Evolutionary conservation across 1,140 invertebrate species (phyloP), one percentile per base, ranked within the genome.

Genomic region (Pararge aegeria): DNA sequence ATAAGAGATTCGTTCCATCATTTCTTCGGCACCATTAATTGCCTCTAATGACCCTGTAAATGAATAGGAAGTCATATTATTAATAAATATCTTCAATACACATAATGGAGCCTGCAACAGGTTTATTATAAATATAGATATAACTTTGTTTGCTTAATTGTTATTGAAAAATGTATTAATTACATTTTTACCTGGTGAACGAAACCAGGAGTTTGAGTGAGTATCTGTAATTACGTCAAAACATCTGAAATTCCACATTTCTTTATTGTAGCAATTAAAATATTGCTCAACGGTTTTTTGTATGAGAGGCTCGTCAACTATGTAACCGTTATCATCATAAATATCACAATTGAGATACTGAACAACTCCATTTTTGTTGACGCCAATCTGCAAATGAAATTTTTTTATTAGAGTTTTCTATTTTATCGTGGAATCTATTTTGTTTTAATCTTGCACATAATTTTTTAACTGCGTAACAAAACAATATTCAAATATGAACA

Each of bases 1-100:
- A 53, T 91, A 92, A 0, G 95, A 93, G 58, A 97, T 94, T 74
- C 96, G 94, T 68, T 98, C 96, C 91, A 98, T 95, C 6, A 97
- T 93, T 40, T 90, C 92, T 83, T 97, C 97, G 16, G 94, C 93
- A 71, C 94, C 89, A 7, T 91, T 92, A n/a, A 94, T 80, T 21
- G 82, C 92, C 86, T 96, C 94, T 2, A 92, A 83, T 0, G 92
- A 91, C 19, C 93, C 94, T 94, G 7, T 12, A 92, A 91, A 5
- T 97, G 94, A 24, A 24, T 4, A 24, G 2, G 7, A 24, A 1
- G 94, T 94, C 2, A 95, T 95, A 87, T 97, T 96, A 1, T 87
- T 83, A 38, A 93, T n/a, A n/a, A n/a, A n/a, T n/a, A n/a, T n/a
- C n/a, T n/a, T n/a, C n/a, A n/a, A n/a, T n/a, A n/a, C n/a, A n/a